phyloP scores from a whole-genome alignment of 2,888 invertebrate genomes.

The Apodemia mormo region DNA sequence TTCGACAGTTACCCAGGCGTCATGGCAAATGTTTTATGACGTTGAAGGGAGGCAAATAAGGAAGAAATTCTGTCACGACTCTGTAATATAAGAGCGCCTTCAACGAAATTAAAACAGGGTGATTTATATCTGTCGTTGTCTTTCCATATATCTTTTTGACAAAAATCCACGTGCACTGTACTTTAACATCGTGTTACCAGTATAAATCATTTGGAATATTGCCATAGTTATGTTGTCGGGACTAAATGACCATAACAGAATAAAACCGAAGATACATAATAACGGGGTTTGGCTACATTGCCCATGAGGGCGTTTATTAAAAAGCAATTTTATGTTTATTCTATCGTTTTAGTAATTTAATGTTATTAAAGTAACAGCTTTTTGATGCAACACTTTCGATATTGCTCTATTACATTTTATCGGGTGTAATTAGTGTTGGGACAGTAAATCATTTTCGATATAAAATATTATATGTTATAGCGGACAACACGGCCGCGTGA shows the following conservation, averaged over 20 bases:
- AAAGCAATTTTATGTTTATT: slow-evolving; percentile 63
- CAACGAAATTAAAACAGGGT: slow-evolving; percentile 64
- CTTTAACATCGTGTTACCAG: slow-evolving; percentile 14
- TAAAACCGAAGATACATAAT: slow-evolving; percentile 48
- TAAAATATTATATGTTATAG: slow-evolving; percentile 5
- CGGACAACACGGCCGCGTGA: slow-evolving; percentile 1
- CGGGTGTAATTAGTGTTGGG: slow-evolving; percentile 32
- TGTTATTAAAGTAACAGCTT: slow-evolving; percentile 56
- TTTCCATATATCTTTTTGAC: slow-evolving; percentile 26
- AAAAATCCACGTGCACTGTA: slow-evolving; percentile 20
- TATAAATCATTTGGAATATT: slow-evolving; percentile 23
- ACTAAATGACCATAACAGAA: slow-evolving; percentile 41
- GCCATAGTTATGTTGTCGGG: slow-evolving; percentile 38
- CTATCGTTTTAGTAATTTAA: slow-evolving; percentile 50
- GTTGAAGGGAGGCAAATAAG: slow-evolving; percentile 53
- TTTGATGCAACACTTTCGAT: slow-evolving; percentile 35
- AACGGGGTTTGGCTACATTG: slow-evolving; percentile 48
- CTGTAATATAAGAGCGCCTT: slow-evolving; percentile 53
- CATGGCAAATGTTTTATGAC: slow-evolving; percentile 61
- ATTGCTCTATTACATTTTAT: slow-evolving; percentile 51
- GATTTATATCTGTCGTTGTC: slow-evolving; percentile 50
- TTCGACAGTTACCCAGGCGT: slow-evolving; percentile 36
- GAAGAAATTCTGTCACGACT: slow-evolving; percentile 55
- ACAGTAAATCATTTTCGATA: slow-evolving; percentile 7
- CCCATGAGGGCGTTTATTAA: slow-evolving; percentile 56